Base-by-base conservation (phyloP, 2,797 vertebrate species). In the Rallus crepitans region DNA sequence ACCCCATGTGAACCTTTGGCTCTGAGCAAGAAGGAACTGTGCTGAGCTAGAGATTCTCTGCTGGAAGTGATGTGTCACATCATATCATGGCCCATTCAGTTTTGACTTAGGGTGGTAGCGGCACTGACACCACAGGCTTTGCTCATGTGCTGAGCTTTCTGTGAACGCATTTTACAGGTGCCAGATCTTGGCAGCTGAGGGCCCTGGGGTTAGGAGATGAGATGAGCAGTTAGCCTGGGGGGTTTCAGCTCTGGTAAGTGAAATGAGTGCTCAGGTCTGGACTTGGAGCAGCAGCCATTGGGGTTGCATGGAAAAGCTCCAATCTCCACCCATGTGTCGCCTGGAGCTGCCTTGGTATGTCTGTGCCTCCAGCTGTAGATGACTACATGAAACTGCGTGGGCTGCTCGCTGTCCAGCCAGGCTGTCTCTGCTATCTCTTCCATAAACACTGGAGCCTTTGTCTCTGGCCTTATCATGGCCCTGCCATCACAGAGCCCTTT, bases 381-480 rank as follows among this genome's bases (percentile, higher is more conserved):
- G 95, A 86, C 86, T 85, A 56, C 88, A 37, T 69, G 90, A 73
- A 90, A 95, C 91, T 80, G 95, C 90, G 97, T 96, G 95, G 96
- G 96, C 94, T 39, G 71, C 87, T 96, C 17, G 70, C 39, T 40
- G 33, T 61, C 70, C 8, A 21, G 75, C 92, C 95, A 86, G 82
- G 15, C 87, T 82, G 70, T 63, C 95, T 95, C 89, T 78, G 83
- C 91, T 95, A 94, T 97, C 97, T 98, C 94, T 91, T 83, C 91
- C 65, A 33, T 42, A 87, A 97, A 98, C 98, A 98, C 96, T 97
- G 87, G 53, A 50, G 35, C 73, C 97, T 97, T 98, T 98, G 98
- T 98, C 85, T 96, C 69, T 75, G 82, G 96, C 91, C 93, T 85
- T 89, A 90, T 96, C 94, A 33, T 65, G 83, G 81, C 94, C 95